Base-by-base conservation (phyloP, 2,888 invertebrate species). In the Andrena bicolor region DNA sequence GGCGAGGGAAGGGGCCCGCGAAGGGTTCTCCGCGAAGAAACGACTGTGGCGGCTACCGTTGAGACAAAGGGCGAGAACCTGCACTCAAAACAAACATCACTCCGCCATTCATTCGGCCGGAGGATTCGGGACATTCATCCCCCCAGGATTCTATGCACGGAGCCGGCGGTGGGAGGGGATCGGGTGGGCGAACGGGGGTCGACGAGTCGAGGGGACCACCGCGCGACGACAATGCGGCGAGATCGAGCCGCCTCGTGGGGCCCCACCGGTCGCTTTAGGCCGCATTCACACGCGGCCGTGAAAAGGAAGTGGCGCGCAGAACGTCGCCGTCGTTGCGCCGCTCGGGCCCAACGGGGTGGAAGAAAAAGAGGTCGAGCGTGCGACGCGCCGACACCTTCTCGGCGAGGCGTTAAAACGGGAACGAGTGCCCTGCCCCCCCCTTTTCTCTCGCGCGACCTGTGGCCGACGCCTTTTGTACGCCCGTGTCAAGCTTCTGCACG, bases 11-110 rank as follows among this genome's bases (percentile, higher is more conserved):
- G 65, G 32, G n/a, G 41, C 13, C 3, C 35, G 48, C 64, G 49
- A 13, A 73, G 60, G 30, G 32, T 13, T 8, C 41, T 56, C 76
- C 76, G 82, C 68, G 56, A 69, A 70, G 83, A 81, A 75, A 76
- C 80, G 82, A 84, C 84, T 79, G 84, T 80, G 90, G 88, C 90
- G 90, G 88, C 90, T 88, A 87, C 84, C 68, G 84, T 86, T 89
- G 89, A 93, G 90, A 93, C 93, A 93, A 93, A 92, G 89, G 86
- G 85, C 89, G 88, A 86, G 86, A 91, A 92, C 92, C 92, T 92
- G 92, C 86, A 91, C 93, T 92, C 92, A 93, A 93, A 93, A 93
- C 93, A 93, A 93, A 93, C 92, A 93, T 93, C 87, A 89, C 89
- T 90, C 85, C 80, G 80, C 88, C 88, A 90, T 91, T 91, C 89